Conservation (phyloP, 2,113 vertebrate genomes). For the Oxyruncus cristatus region DNA sequence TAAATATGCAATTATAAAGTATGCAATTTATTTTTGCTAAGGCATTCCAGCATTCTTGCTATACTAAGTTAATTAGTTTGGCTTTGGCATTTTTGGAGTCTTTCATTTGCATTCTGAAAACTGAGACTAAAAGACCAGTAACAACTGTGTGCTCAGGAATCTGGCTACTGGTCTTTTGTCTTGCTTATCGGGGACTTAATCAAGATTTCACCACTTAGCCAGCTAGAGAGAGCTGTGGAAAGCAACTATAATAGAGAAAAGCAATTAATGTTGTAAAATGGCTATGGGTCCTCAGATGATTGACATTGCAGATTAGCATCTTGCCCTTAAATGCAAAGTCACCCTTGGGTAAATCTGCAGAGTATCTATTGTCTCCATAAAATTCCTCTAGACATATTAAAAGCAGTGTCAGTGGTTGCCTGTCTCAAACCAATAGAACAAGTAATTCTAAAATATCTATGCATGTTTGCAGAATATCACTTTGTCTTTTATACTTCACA, state of each 20-base stretch:
- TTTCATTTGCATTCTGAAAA: neutral
- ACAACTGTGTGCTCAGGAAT: neutral
- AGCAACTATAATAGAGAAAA: neutral
- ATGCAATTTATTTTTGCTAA: neutral
- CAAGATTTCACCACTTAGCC: neutral
- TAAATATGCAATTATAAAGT: neutral
- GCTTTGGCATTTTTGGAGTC: neutral
- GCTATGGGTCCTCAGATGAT: neutral
- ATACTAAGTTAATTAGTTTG: neutral
- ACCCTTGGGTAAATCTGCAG: neutral
- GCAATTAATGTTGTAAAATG: constrained; percentile 11
- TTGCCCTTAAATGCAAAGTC: neutral
- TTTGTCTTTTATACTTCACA: neutral
- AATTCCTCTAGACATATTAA: neutral
- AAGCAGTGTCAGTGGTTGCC: neutral
- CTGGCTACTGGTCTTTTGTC: neutral
- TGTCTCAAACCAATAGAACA: neutral
- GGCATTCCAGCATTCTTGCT: neutral
- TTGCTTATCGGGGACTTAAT: neutral
- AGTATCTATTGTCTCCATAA: neutral
- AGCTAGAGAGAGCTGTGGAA: neutral
- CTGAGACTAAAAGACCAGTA: neutral
- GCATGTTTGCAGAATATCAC: neutral
- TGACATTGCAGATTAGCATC: neutral
- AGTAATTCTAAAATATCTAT: neutral